phyloP scores from a whole-genome alignment of 2,113 vertebrate species.

The Oncorhynchus tshawytscha region DNA sequence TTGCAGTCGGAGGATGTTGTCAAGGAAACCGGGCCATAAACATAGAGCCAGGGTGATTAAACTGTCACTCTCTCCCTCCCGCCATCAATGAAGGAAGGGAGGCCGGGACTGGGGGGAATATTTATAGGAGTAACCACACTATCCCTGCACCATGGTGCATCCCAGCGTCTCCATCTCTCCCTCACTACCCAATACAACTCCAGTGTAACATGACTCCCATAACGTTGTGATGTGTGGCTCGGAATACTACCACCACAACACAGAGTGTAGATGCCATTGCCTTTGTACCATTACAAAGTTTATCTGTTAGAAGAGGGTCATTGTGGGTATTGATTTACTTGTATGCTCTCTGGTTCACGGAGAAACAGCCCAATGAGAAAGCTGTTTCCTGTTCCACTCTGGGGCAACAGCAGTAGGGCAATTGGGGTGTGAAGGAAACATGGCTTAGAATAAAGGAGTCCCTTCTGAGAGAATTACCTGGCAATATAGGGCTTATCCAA shows the following conservation, averaged over 20 bases:
- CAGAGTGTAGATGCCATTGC: constrained; percentile 48
- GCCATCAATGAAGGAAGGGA: not conserved
- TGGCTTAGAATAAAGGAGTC: constrained; percentile 21
- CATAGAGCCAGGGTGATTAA: constrained; percentile 19
- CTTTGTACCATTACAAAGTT: constrained; percentile 56
- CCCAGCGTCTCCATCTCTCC: too few relatives aligned
- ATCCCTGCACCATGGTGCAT: too few relatives aligned
- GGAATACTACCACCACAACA: too few relatives aligned
- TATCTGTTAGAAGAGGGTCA: constrained; percentile 56
- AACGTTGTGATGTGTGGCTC: too few relatives aligned
- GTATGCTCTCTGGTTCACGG: constrained; percentile 54
- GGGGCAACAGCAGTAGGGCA: not conserved
- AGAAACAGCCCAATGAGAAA: constrained; percentile 42
- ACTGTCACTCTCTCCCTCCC: constrained; percentile 11
- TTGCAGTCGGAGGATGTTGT: not conserved
- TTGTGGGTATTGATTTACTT: constrained; percentile 70
- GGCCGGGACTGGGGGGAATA: not conserved
- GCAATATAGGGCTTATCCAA: constrained; percentile 32
- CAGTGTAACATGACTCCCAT: too few relatives aligned
- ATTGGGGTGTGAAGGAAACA: constrained; percentile 20
- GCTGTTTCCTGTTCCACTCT: constrained; percentile 26
- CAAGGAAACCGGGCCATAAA: constrained; percentile 28
- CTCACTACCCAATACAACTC: too few relatives aligned
- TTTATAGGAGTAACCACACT: not conserved
- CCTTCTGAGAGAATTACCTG: constrained; percentile 19